phyloP scores from a whole-genome alignment of 2,888 invertebrate genomes.

The Belgica antarctica region DNA sequence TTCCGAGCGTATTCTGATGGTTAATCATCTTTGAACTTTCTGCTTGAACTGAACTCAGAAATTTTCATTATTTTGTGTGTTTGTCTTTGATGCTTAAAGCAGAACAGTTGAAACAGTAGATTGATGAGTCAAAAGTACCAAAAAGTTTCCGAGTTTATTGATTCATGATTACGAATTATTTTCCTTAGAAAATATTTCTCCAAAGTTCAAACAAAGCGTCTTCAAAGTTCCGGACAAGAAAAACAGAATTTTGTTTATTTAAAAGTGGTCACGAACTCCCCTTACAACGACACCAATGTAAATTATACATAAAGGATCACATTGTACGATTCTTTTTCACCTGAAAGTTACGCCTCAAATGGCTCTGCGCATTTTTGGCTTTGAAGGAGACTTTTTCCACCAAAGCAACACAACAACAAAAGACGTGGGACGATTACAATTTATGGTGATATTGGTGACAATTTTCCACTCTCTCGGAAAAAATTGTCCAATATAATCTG shows the following conservation, averaged over 20 bases:
- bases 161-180: no score
- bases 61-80: no score
- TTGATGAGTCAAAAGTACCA: no score
- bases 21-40: conserved; percentile 10
- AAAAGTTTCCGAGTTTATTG: no score
- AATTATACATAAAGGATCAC: conserved; percentile 28
- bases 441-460: conserved; percentile 43
- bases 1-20: conserved; percentile 20
- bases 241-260: no score
- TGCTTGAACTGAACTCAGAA: not conserved
- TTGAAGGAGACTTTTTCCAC: conserved; percentile 22
- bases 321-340: not conserved
- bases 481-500: conserved; percentile 15
- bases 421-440: conserved; percentile 7
- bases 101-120: conserved; percentile 14
- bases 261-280: no score
- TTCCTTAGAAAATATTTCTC: no score
- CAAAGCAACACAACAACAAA: conserved; percentile 29
- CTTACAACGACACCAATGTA: conserved; percentile 1
- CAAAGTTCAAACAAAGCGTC: no score
- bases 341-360: conserved; percentile 42
- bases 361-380: conserved; percentile 33
- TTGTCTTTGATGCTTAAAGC: no score
- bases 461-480: conserved; percentile 32
- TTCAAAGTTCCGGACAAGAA: no score